Conservation (phyloP, 2,888 invertebrate genomes). For the Girardia tigrina region DNA sequence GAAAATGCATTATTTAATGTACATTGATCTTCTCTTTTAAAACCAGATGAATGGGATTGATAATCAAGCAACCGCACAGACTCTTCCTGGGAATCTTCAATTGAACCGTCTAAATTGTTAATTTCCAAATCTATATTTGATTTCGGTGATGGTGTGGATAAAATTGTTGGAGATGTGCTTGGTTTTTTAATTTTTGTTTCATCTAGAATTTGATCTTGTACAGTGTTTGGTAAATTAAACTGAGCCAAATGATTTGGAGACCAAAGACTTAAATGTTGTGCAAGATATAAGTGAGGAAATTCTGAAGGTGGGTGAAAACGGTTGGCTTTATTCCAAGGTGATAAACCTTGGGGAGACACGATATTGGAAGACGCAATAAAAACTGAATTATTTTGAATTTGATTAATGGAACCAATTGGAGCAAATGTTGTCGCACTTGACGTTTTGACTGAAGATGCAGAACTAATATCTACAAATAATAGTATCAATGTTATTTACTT, state of each 20-base stretch:
- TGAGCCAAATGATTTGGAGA: conserved; percentile 20
- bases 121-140: conserved; percentile 2
- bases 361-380: conserved; percentile 16
- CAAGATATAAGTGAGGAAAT: conserved; percentile 4
- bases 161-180: not conserved
- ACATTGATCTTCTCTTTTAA: conserved; percentile 13
- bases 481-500: too few species aligned
- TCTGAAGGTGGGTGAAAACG: not conserved
- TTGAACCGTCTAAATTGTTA: conserved; percentile 15
- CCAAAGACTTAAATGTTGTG: conserved; percentile 17
- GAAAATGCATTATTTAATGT: conserved; percentile 23
- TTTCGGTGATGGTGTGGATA: conserved; percentile 1
- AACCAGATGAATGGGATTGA: conserved; percentile 3
- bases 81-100: conserved; percentile 2
- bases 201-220: not conserved
- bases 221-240: not conserved
- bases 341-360: not conserved
- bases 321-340: not conserved
- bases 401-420: not conserved
- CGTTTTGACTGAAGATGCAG: not conserved
- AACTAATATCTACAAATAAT: conserved; percentile 11
- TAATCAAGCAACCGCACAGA: not conserved
- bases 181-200: not conserved
- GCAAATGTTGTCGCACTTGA: not conserved
- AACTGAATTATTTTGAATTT: not conserved